Conservation (phyloP, 2,797 vertebrate genomes). For the Tragopan temminckii region DNA sequence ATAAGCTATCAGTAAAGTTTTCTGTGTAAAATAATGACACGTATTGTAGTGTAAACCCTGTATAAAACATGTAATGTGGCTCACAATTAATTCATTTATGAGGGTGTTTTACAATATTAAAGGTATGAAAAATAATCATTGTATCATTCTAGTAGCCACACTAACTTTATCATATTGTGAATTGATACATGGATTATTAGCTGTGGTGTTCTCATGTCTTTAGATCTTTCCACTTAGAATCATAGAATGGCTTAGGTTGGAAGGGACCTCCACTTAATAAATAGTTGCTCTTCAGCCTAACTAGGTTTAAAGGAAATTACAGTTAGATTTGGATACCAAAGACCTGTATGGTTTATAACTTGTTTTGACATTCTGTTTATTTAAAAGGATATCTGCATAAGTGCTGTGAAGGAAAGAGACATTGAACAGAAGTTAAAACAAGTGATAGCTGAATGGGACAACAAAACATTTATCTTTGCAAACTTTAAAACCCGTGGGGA, state of each 20-base stretch:
- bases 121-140: background rate
- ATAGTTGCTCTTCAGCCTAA: background rate
- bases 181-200: background rate
- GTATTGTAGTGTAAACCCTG: background rate
- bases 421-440: slow-evolving; percentile 97
- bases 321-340: background rate
- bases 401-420: slow-evolving; percentile 94
- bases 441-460: slow-evolving; percentile 94
- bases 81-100: background rate
- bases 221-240: background rate
- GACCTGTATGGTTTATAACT: background rate
- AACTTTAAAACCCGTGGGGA: slow-evolving; percentile 95
- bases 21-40: background rate
- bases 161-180: background rate
- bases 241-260: no score
- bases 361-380: slow-evolving; percentile 25
- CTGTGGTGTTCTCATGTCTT: background rate
- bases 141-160: background rate
- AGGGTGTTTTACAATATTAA: background rate
- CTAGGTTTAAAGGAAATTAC: background rate
- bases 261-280: background rate
- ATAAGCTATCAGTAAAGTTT: background rate
- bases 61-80: background rate
- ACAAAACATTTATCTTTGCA: slow-evolving; percentile 89
- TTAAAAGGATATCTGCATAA: slow-evolving; percentile 93